These are phyloP conservation scores for Sitophilus oryzae DNA, from an alignment of 1,140 invertebrate species.

Conservation along the genomic window DNA sequence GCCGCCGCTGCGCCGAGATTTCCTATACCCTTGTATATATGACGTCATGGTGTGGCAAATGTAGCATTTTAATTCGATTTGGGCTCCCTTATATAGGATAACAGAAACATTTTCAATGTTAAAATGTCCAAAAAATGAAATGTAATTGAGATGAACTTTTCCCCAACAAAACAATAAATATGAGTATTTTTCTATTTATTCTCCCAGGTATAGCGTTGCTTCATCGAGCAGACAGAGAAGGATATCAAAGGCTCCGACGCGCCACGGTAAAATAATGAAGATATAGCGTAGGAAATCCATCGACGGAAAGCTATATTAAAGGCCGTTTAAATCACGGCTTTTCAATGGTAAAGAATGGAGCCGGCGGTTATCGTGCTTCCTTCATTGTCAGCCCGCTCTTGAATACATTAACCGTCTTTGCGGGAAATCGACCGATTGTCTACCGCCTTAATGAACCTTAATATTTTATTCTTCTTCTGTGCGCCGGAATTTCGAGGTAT, in stretches of 20 bases:
- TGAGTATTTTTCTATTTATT: too few species aligned
- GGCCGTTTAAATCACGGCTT: conserved; percentile 2
- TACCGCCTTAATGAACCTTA: not conserved
- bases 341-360: not conserved
- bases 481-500: not conserved
- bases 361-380: not conserved
- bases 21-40: too few species aligned
- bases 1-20: too few species aligned
- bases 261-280: not conserved
- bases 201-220: too few species aligned
- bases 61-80: too few species aligned
- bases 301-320: conserved; percentile 1
- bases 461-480: not conserved
- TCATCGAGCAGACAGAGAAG: too few species aligned
- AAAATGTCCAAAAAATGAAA: too few species aligned
- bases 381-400: not conserved
- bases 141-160: too few species aligned
- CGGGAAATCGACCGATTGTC: not conserved
- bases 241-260: not conserved
- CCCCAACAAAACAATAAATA: too few species aligned
- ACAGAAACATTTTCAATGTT: too few species aligned
- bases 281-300: not conserved
- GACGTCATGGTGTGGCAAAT: too few species aligned
- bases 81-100: too few species aligned
- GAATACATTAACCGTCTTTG: not conserved